phyloP scores from a whole-genome alignment of 2,113 vertebrate genomes.

The Bufo bufo region DNA sequence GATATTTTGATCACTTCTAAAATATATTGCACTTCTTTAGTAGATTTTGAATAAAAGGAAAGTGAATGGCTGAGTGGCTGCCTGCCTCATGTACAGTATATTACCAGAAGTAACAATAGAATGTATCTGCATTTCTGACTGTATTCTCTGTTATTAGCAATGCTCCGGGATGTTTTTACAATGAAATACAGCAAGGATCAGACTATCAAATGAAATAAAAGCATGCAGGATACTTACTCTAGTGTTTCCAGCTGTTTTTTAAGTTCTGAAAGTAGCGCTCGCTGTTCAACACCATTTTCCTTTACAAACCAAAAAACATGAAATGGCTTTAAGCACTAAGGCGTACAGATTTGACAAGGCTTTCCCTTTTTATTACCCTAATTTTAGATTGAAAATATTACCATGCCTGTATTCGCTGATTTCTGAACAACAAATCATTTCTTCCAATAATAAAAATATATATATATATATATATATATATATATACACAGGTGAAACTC shows the following conservation, averaged over 20 bases:
- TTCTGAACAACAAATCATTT: background rate
- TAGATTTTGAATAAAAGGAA: background rate
- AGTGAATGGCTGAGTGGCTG: background rate
- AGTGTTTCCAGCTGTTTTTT: constrained; percentile 59
- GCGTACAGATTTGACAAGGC: background rate
- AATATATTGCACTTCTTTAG: background rate
- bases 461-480: too few species aligned
- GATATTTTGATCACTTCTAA: too few species aligned
- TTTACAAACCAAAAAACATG: constrained; percentile 46
- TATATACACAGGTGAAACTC: too few species aligned
- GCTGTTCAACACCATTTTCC: constrained; percentile 60
- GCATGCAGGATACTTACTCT: constrained; percentile 46
- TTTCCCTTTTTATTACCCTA: background rate
- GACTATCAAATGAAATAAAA: constrained; percentile 21
- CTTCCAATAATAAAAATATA: too few species aligned
- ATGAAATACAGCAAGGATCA: background rate
- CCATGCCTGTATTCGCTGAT: background rate
- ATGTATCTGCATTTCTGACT: background rate
- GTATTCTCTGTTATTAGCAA: background rate
- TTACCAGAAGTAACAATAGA: background rate
- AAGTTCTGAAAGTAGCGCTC: constrained; percentile 63
- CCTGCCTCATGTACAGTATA: background rate
- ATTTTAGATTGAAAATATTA: background rate
- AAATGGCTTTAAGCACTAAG: constrained; percentile 17
- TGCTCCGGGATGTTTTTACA: constrained; percentile 22